Percentiles rank a stretch among this genome's conserved stretches.
phyloP scores from a whole-genome alignment of 2,113 vertebrate genomes.

The Oryzias curvinotus region DNA sequence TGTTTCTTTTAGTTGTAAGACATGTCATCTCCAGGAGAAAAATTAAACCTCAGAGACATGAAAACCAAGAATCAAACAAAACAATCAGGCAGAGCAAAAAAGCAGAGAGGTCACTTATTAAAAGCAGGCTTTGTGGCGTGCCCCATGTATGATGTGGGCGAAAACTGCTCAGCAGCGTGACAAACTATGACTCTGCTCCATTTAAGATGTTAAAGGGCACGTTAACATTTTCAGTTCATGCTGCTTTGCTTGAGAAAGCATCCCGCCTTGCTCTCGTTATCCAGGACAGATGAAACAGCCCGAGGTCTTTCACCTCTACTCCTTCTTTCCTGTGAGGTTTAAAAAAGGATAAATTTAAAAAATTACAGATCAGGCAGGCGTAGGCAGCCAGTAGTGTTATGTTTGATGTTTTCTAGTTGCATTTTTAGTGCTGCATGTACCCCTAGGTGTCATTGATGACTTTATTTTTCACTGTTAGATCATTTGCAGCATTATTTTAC shows the following conservation, averaged over 20 bases:
- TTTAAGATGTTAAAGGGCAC: conserved; percentile 51
- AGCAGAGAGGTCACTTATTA: background rate
- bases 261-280: conserved; percentile 29
- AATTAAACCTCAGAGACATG: background rate
- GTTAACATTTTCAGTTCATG: conserved; percentile 56
- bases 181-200: conserved; percentile 35
- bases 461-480: too few relatives aligned
- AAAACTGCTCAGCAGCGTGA: conserved; percentile 31
- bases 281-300: conserved; percentile 14
- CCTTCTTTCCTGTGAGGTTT: background rate
- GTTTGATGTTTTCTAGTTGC: background rate
- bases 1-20: background rate
- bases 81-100: background rate
- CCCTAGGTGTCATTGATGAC: too few relatives aligned
- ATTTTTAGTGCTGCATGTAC: background rate
- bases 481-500: too few relatives aligned
- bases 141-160: conserved; percentile 24
- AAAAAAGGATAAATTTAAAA: conserved; percentile 27
- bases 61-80: background rate
- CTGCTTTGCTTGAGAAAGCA: conserved; percentile 42
- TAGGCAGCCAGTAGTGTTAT: conserved; percentile 4
- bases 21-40: background rate
- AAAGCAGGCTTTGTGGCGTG: conserved; percentile 4
- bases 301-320: conserved; percentile 31
- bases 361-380: conserved; percentile 16